phyloP scores from a whole-genome alignment of 2,888 invertebrate genomes.

The Atethmia centrago region DNA sequence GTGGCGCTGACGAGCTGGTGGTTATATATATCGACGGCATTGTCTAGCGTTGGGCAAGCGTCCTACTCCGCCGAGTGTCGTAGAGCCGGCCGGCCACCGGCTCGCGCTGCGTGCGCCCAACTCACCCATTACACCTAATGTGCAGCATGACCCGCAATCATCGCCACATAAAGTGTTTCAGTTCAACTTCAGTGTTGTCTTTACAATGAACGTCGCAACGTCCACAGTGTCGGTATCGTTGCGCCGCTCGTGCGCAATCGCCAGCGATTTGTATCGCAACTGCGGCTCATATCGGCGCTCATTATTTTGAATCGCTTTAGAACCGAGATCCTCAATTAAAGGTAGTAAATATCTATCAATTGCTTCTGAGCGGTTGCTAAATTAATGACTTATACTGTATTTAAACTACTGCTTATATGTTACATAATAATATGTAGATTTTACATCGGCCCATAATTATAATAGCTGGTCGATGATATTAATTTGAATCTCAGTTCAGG shows the following conservation, averaged over 20 bases:
- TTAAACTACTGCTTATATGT: neutral
- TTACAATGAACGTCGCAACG: slow-evolving; percentile 16
- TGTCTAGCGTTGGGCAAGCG: slow-evolving; percentile 37
- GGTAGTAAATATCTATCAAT: slow-evolving; percentile 40
- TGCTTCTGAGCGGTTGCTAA: neutral
- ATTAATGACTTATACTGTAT: slow-evolving; percentile 4
- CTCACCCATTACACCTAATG: slow-evolving; percentile 37
- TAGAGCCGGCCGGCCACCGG: no score
- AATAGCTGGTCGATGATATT: neutral
- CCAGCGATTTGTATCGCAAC: slow-evolving; percentile 6
- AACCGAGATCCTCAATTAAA: slow-evolving; percentile 37
- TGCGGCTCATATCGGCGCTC: neutral
- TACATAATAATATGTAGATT: neutral
- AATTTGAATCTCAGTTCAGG: neutral
- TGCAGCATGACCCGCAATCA: slow-evolving; percentile 34
- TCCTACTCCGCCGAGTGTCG: neutral
- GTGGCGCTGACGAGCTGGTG: neutral
- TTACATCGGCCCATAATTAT: neutral
- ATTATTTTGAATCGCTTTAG: slow-evolving; percentile 45
- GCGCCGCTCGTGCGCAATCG: neutral
- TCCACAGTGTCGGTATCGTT: neutral
- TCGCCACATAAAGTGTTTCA: slow-evolving; percentile 6
- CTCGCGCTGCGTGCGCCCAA: slow-evolving; percentile 24
- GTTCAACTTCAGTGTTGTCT: neutral
- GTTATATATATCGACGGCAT: slow-evolving; percentile 32